phyloP scores from a whole-genome alignment of 1,140 invertebrate species.

The Lineus longissimus region DNA sequence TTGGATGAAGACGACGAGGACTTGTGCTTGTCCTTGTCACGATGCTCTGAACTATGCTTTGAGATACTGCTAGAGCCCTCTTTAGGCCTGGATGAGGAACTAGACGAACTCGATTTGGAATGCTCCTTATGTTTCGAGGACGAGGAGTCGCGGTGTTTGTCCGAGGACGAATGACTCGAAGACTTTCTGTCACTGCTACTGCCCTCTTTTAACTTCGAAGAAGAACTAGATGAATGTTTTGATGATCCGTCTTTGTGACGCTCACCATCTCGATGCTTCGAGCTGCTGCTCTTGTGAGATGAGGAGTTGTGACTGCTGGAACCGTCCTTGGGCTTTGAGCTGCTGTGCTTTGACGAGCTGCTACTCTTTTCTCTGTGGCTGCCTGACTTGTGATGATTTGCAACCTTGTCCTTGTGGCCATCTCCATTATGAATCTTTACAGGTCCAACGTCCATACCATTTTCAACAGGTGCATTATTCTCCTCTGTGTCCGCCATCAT shows the following conservation, averaged over 20 bases:
- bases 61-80: conserved; percentile 40
- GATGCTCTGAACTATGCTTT: conserved; percentile 48
- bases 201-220: too few relatives aligned
- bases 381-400: conserved; percentile 58
- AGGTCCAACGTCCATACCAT: background rate
- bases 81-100: too few relatives aligned
- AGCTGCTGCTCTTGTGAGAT: conserved; percentile 55
- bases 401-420: background rate
- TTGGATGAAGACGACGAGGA: conserved; percentile 23
- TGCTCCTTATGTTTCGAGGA: too few relatives aligned
- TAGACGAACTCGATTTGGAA: too few relatives aligned
- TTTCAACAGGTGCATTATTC: background rate
- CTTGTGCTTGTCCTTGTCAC: conserved; percentile 27
- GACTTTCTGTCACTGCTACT: too few relatives aligned
- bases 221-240: too few relatives aligned
- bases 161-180: too few relatives aligned
- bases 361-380: conserved; percentile 54
- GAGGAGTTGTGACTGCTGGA: conserved; percentile 57
- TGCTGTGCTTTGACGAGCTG: conserved; percentile 55
- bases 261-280: conserved; percentile 13
- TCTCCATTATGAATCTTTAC: background rate
- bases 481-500: background rate
- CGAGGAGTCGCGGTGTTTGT: too few relatives aligned
- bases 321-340: conserved; percentile 51
- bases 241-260: conserved; percentile 26